Conservation (phyloP, 2,888 invertebrate genomes). For the Synanthedon andrenaeformis region DNA sequence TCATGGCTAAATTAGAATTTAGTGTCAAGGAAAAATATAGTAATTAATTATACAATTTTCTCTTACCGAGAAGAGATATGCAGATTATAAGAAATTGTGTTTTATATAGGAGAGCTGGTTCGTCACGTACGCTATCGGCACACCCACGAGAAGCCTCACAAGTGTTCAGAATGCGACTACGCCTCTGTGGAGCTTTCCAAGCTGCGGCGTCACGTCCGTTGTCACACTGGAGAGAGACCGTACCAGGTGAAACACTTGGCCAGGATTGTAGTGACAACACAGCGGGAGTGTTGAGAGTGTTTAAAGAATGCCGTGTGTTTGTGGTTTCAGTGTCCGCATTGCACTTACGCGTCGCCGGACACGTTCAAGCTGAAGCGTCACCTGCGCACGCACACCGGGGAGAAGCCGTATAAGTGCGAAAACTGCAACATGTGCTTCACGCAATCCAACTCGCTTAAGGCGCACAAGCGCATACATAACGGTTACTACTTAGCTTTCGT, state of each 20-base stretch:
- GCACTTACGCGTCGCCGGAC: conserved; percentile 97
- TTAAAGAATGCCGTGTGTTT: too few relatives aligned
- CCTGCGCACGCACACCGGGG: conserved; percentile 91
- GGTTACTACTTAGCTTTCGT: conserved; percentile 56
- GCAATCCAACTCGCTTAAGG: conserved; percentile 95
- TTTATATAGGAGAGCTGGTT: conserved; percentile 81
- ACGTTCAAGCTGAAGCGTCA: conserved; percentile 98
- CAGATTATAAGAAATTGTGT: not conserved
- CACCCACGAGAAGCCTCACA: conserved; percentile 97
- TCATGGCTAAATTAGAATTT: too few relatives aligned
- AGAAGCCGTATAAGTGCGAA: conserved; percentile 89
- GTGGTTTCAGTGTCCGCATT: conserved; percentile 85
- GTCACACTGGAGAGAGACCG: conserved; percentile 92
- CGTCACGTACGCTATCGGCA: conserved; percentile 96
- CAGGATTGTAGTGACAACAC: too few relatives aligned
- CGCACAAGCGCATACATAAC: conserved; percentile 90
- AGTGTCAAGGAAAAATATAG: too few relatives aligned
- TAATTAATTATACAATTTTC: too few relatives aligned
- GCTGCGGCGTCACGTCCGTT: conserved; percentile 92
- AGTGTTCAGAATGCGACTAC: conserved; percentile 96
- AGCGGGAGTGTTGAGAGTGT: too few relatives aligned
- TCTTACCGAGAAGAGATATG: too few relatives aligned
- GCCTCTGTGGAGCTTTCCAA: conserved; percentile 97
- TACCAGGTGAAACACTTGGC: conserved; percentile 71
- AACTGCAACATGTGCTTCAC: conserved; percentile 92